Base-by-base conservation (phyloP, 2,113 vertebrate species). In the Pseudonaja textilis region DNA sequence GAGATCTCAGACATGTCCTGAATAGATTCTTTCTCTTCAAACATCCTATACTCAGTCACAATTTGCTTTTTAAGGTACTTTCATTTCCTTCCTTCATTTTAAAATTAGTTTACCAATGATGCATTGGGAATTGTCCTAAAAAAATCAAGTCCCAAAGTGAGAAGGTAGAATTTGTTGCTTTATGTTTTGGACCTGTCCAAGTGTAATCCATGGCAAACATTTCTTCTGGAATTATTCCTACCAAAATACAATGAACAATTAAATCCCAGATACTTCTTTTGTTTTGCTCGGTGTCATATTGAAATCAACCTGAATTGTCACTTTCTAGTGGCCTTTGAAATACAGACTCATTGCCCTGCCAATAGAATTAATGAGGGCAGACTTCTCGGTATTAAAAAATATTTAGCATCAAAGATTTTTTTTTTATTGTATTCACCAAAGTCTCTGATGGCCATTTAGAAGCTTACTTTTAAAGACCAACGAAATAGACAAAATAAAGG, bases 241-340 rank as follows among this genome's bases (percentile, higher is more conserved):
- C 69, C 85, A 89, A 90, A 85, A 85, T 57, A 85, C n/a, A 89
- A 85, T 93, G 92, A 74, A 93, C 34, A 56, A 86, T 86, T 74
- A 85, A 93, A 86, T 69, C 94, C 11, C 26, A 90, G 92, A 93
- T 91, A 93, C 29, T 90, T 89, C 86, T 87, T 18, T 94, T 7
- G 23, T 90, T 95, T 93, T 61, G 10, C 93, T 96, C 94, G 94
- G 93, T 94, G 87, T 96, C 16, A 54, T 47, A 89, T 94, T 88
- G 93, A 95, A 94, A 93, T 47, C 93, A 95, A 93, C 97, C 97
- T 98, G 97, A 96, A 97, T 97, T 96, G 98, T 98, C 97, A 98
- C 97, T 98, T 98, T 98, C 98, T 98, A 97, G 99, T 99, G 99
- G 99, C 99, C 99, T 99, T 98, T 98, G 97, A 98, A 98, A 97